Evolutionary conservation across 2,797 vertebrate species (phyloP), one percentile per base, ranked within the genome.

Genomic region (Oophaga sylvatica): DNA sequence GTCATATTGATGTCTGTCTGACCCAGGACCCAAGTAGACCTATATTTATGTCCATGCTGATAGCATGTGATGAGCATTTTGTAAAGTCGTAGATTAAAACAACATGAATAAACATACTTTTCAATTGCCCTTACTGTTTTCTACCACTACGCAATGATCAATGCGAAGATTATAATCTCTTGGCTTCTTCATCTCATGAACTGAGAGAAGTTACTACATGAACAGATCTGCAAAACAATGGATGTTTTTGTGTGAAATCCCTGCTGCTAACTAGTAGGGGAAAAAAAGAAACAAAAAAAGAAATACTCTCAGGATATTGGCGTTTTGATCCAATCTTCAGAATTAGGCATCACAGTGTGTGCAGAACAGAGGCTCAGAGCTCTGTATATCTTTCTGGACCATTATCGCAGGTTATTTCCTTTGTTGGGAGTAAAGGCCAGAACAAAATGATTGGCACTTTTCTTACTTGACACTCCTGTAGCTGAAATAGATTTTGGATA

Each of bases 381-480:
- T 83, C 71, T 80, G 71, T 70, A 84, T 67, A 68, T 80, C 87
- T 80, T 88, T 80, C 29, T 88, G 83, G 83, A 67, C 87, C 81
- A 88, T 88, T 88, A 88, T 88, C 76, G 78, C 73, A 70, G 81
- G 75, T 88, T 88, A 84, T 88, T 88, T 88, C 87, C 70, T 88
- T 88, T 88, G 87, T 84, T 84, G 82, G 87, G 76, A 84, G 87
- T 88, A 84, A 88, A 88, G 82, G 87, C 87, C 87, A 84, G 81
- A 88, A 88, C 81, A 84, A 84, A 84, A 88, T 84, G 87, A 88
- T 88, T 88, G 87, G 87, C 87, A 88, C 82, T 88, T 83, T 88
- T 88, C 82, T 84, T 78, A 84, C 87, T 73, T 88, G 65, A 84
- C 31, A 67, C 81, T 70, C 29, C 81, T 84, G 75, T 48, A 84